Conservation (phyloP, 2,113 vertebrate genomes). For the Recurvirostra avosetta region DNA sequence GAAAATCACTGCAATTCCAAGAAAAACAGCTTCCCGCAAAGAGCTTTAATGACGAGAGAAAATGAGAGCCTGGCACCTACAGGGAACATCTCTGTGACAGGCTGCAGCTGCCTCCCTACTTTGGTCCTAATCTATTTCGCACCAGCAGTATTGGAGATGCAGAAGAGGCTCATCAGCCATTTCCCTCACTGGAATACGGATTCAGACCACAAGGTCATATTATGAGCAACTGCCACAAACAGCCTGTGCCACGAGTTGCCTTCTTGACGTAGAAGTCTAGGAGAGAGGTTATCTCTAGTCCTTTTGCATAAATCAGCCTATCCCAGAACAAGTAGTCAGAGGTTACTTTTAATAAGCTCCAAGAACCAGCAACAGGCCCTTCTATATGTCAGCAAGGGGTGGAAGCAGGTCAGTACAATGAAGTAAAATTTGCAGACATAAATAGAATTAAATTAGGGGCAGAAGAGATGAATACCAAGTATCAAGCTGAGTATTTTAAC, state of each 20-base stretch:
- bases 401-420: not conserved
- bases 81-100: not conserved
- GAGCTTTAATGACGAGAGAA: constrained; percentile 15
- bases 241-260: not conserved
- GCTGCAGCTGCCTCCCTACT: not conserved
- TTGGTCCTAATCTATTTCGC: not conserved
- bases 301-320: not conserved
- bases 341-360: not conserved
- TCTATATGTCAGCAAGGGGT: not conserved
- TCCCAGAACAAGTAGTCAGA: not conserved
- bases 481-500: not conserved
- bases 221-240: not conserved
- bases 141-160: not conserved
- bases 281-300: not conserved
- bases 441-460: not conserved
- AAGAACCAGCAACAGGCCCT: not conserved
- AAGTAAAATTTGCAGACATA: not conserved
- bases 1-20: constrained; percentile 44
- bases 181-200: not conserved
- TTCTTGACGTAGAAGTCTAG: not conserved
- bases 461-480: not conserved
- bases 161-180: not conserved
- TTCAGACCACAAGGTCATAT: not conserved
- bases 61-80: constrained; percentile 3
- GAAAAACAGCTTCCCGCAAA: constrained; percentile 18